Percentiles rank a stretch among this genome's conserved stretches.
phyloP scores from a whole-genome alignment of 2,888 invertebrate species.

The Xestia sexstrigata region DNA sequence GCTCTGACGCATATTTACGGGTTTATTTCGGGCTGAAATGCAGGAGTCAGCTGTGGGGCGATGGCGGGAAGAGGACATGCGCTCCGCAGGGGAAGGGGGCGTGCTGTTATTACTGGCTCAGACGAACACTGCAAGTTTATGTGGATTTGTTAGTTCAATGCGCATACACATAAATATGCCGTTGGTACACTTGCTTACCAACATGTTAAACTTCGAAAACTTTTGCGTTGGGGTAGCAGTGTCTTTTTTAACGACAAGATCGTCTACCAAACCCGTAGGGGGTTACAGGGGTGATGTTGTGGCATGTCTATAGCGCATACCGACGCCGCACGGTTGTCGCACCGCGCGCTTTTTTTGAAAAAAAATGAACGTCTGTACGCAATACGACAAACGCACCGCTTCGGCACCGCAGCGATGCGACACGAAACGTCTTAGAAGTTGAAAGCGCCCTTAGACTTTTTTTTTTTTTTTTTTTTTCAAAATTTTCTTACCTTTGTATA shows the following conservation, averaged over 20 bases:
- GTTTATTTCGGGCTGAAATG: conserved; percentile 76
- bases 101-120: conserved; percentile 65
- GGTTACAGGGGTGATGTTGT: no score
- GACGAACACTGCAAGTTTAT: conserved; percentile 61
- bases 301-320: no score
- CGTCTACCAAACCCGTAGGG: no score
- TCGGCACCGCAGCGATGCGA: no score
- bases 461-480: no score
- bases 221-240: background rate
- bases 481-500: no score
- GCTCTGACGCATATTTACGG: conserved; percentile 77
- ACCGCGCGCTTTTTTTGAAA: no score
- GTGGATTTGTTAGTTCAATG: conserved; percentile 51
- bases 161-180: conserved; percentile 46
- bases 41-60: conserved; percentile 72
- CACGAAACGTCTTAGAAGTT: no score
- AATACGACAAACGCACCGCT: no score
- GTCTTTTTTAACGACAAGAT: background rate
- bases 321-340: no score
- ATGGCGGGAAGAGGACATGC: conserved; percentile 40
- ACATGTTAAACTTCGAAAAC: conserved; percentile 12
- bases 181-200: conserved; percentile 18
- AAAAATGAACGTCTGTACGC: no score
- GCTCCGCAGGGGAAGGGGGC: conserved; percentile 53
- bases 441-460: no score